A percentile compares a stretch with the other conserved stretches of the same genome.
phyloP scores from a whole-genome alignment of 2,888 invertebrate genomes.

The Xanthorhoe spadicearia region DNA sequence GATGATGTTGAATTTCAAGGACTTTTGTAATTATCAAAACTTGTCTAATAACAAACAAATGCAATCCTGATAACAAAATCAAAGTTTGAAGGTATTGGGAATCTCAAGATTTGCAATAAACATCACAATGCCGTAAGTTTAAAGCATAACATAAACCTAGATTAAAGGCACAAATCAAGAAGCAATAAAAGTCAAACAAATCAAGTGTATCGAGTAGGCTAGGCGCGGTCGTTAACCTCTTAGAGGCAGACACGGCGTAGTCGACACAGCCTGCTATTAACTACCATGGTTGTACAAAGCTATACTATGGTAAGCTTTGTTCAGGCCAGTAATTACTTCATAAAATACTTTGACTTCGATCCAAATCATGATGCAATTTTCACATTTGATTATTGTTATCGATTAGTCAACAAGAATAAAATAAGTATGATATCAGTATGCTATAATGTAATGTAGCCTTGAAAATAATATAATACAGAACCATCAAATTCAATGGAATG shows the following conservation, averaged over 20 bases:
- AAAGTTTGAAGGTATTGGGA: background rate
- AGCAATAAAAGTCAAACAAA: constrained; percentile 65
- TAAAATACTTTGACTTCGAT: background rate
- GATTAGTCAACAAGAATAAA: background rate
- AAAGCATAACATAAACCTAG: constrained; percentile 52
- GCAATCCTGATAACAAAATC: background rate
- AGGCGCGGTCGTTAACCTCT: constrained; percentile 68
- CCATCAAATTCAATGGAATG: too few relatives aligned
- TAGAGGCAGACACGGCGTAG: constrained; percentile 74
- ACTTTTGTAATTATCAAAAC: constrained; percentile 1
- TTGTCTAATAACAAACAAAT: background rate
- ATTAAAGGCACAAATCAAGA: constrained; percentile 57
- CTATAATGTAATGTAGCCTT: too few relatives aligned
- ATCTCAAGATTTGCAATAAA: constrained; percentile 30
- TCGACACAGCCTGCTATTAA: constrained; percentile 66
- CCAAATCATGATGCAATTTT: background rate
- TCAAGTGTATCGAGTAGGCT: constrained; percentile 68
- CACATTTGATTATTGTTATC: background rate
- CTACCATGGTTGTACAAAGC: constrained; percentile 47
- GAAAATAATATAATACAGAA: too few relatives aligned
- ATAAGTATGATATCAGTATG: background rate
- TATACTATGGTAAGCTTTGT: constrained; percentile 21
- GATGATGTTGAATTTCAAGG: background rate
- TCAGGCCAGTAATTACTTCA: constrained; percentile 2
- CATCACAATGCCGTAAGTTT: constrained; percentile 28